phyloP scores from a whole-genome alignment of 2,888 invertebrate species.

The Beris morrisii region DNA sequence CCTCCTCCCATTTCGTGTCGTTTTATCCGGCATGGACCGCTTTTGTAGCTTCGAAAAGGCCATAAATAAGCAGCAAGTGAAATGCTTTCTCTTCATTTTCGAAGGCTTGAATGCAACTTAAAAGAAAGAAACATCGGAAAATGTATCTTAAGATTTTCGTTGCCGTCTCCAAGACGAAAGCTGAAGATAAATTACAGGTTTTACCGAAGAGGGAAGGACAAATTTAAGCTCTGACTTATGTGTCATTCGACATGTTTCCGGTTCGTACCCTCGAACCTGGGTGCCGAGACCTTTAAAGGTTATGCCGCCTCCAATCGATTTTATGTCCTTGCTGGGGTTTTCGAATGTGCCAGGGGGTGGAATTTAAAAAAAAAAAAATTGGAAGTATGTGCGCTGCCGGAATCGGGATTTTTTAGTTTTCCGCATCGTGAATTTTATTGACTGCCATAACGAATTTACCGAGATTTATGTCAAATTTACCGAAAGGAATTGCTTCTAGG shows the following conservation, averaged over 20 bases:
- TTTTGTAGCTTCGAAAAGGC: background rate
- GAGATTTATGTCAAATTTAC: conserved; percentile 25
- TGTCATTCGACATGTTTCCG: conserved; percentile 12
- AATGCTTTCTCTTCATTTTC: conserved; percentile 9
- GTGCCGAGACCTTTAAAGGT: conserved; percentile 15
- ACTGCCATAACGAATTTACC: conserved; percentile 31
- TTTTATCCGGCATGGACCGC: conserved; percentile 16
- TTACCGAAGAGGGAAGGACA: background rate
- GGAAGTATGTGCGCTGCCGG: background rate
- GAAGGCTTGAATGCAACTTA: background rate
- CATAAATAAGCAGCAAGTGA: conserved; percentile 25
- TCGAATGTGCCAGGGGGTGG: background rate
- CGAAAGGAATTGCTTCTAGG: too few relatives aligned
- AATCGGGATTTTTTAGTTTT: conserved; percentile 28
- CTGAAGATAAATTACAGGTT: conserved; percentile 7
- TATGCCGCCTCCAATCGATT: conserved; percentile 11
- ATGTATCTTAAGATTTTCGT: background rate
- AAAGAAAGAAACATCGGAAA: background rate
- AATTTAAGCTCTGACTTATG: conserved; percentile 14
- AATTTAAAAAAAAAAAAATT: background rate
- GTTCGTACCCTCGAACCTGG: conserved; percentile 6
- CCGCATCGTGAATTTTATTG: conserved; percentile 32
- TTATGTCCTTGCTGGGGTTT: background rate
- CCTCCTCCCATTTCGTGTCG: conserved; percentile 34
- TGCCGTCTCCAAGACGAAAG: background rate